These are phyloP conservation scores for Lethrus apterus DNA, from an alignment of 1,140 invertebrate species.

Conservation along the genomic window DNA sequence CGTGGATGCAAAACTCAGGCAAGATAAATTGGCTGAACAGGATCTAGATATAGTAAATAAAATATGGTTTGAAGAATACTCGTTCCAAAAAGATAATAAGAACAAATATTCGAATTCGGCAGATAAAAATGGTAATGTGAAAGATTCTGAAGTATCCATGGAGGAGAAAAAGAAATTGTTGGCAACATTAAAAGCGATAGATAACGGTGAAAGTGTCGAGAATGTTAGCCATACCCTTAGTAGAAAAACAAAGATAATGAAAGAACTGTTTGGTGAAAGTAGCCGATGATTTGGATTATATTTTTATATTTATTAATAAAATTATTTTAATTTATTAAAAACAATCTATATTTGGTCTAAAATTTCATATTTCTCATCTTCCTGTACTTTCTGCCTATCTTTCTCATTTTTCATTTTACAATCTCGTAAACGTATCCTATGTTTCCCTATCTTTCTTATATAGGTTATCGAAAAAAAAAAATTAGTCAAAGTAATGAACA, in stretches of 20 bases:
- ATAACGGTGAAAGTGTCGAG: conserved; percentile 51
- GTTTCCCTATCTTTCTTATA: too few relatives aligned
- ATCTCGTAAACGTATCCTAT: too few relatives aligned
- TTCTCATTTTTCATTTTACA: too few relatives aligned
- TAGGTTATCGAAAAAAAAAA: too few relatives aligned
- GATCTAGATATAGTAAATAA: conserved; percentile 29
- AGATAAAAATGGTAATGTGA: conserved; percentile 33
- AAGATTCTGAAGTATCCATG: conserved; percentile 31
- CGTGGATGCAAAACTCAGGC: conserved; percentile 25
- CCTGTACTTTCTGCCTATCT: too few relatives aligned
- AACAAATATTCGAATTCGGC: conserved; percentile 22
- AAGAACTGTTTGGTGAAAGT: conserved; percentile 38
- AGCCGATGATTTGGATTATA: background rate
- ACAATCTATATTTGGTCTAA: too few relatives aligned
- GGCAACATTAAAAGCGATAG: conserved; percentile 56
- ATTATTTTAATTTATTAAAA: too few relatives aligned
- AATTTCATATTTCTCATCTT: too few relatives aligned
- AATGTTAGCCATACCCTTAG: conserved; percentile 30
- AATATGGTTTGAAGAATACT: conserved; percentile 33
- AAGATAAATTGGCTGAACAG: conserved; percentile 4
- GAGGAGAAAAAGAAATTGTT: conserved; percentile 51
- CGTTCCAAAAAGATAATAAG: conserved; percentile 23
- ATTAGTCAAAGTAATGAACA: too few relatives aligned
- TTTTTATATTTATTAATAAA: conserved; percentile 5
- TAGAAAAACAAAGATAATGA: conserved; percentile 39